Evolutionary conservation across 2,888 invertebrate genomes (phyloP), one percentile per base, ranked within the genome.

Genomic region (Hypena proboscidalis): DNA sequence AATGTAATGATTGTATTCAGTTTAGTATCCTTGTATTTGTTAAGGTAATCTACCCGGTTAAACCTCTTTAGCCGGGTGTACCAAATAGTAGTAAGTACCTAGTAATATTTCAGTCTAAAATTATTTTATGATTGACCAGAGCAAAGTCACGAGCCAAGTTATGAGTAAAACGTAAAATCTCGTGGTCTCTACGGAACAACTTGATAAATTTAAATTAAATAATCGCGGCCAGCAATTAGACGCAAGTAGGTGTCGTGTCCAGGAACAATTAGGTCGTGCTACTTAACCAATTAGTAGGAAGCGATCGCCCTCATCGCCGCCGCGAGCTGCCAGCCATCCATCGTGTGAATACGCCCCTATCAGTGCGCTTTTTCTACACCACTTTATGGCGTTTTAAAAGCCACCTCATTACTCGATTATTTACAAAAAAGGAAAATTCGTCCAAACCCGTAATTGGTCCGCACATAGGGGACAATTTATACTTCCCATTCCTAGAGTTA

Each of bases 261-360:
- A 67, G 58, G 42, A 55, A 61, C 89, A 84, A 89, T 90, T 90
- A 90, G 84, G 70, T 69, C 71, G 77, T 64, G 74, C 82, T 89
- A 85, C 85, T 90, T 90, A 85, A 87, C 86, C 90, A 89, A 90
- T 90, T 90, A 89, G 82, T 45, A 39, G 19, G 80, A 88, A 88
- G 90, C 89, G 88, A 90, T 89, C 80, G 79, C 90, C 90, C 90
- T 68, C 86, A 90, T 89, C 59, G 77, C 71, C n/a, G n/a, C n/a
- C n/a, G n/a, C n/a, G n/a, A n/a, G 73, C 65, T 67, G 66, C 58
- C 63, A 4, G n/a, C 14, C 10, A 17, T 5, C 14, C 15, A 9
- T 17, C 53, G 67, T 74, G 82, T 87, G 85, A 90, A 90, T 88
- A 88, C 86, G 89, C 90, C 90, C 90, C 89, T 90, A 90, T 90